A percentile compares a stretch with the other conserved stretches of the same genome.
Evolutionary conservation across 2,797 vertebrate species (phyloP).

Genomic region (Lacerta agilis): DNA sequence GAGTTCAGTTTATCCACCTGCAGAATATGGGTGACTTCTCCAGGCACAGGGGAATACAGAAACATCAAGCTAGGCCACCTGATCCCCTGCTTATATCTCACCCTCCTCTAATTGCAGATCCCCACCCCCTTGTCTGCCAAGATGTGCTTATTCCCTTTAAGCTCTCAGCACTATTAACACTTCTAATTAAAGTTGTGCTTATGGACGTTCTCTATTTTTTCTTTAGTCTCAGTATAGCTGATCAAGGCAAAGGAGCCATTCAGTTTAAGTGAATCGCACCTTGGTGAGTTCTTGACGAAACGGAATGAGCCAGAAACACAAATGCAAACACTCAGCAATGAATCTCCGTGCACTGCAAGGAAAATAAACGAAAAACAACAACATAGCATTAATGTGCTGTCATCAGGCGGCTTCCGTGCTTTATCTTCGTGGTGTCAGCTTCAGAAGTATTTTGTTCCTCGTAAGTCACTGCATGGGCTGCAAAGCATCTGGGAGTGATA

Average conservation of each 20-base stretch:
- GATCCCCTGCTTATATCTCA: neutral
- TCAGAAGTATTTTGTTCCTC: neutral
- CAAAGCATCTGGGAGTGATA: neutral
- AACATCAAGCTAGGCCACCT: slow-evolving; percentile 15
- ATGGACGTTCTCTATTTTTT: slow-evolving; percentile 27
- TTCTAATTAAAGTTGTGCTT: slow-evolving; percentile 61
- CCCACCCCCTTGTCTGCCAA: slow-evolving; percentile 27
- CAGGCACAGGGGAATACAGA: slow-evolving; percentile 7
- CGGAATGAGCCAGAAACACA: neutral
- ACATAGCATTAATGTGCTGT: rapidly evolving
- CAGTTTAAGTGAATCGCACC: rapidly evolving
- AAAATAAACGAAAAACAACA: neutral
- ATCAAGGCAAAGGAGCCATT: slow-evolving; percentile 30
- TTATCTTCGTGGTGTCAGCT: neutral
- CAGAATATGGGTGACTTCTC: neutral
- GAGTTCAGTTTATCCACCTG: slow-evolving; percentile 26
- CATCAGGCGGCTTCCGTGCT: neutral
- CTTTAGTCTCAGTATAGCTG: slow-evolving; percentile 48
- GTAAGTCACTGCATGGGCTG: rapidly evolving
- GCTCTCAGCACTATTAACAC: slow-evolving; percentile 58
- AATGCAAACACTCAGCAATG: neutral
- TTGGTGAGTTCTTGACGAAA: neutral
- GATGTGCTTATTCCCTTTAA: slow-evolving; percentile 10
- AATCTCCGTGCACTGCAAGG: neutral
- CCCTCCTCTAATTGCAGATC: slow-evolving; percentile 24